Evolutionary conservation across 2,888 invertebrate species (phyloP).

Genomic region (Melinaea marsaeus): DNA sequence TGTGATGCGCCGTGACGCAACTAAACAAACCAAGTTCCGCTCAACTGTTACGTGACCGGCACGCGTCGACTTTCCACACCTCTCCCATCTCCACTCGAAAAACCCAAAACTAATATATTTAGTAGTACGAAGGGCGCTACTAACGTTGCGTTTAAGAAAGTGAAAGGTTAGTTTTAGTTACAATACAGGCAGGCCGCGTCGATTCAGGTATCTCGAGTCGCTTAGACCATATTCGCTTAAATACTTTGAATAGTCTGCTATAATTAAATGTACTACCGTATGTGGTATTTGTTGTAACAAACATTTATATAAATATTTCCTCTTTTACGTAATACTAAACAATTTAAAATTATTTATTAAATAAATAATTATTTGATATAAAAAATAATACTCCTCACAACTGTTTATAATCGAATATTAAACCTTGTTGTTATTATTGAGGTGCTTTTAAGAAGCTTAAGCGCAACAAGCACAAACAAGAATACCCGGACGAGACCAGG

Average conservation of each 20-base stretch:
- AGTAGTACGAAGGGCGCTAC: conserved; percentile 32
- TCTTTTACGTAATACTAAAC: no score
- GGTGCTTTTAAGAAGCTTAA: neutral
- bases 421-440: neutral
- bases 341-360: no score
- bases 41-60: conserved; percentile 32
- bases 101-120: conserved; percentile 28
- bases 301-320: no score
- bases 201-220: conserved; percentile 25
- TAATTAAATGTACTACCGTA: neutral
- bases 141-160: conserved; percentile 34
- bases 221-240: conserved; percentile 17
- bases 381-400: conserved; percentile 1
- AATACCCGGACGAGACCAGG: conserved; percentile 44
- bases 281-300: neutral
- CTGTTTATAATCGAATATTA: neutral
- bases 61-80: conserved; percentile 32
- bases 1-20: conserved; percentile 30
- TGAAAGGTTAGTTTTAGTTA: conserved; percentile 36
- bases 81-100: conserved; percentile 31
- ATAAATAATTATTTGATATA: neutral
- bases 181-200: conserved; percentile 22
- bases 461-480: neutral
- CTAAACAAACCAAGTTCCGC: conserved; percentile 30
- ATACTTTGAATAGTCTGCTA: conserved; percentile 20